Base-by-base conservation (phyloP, 1,140 invertebrate species). In the Temnothorax longispinosus region DNA sequence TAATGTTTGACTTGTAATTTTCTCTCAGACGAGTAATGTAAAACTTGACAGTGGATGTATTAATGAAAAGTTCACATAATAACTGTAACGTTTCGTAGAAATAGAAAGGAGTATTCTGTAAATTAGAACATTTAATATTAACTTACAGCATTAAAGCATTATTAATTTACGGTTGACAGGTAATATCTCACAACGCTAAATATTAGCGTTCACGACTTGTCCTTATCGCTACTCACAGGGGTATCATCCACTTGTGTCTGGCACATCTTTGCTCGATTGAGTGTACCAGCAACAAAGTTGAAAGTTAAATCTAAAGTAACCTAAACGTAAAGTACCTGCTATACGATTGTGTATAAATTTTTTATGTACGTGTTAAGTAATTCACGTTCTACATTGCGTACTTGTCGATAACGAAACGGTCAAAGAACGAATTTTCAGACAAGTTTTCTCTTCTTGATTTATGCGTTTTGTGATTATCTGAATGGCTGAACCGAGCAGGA, bases 161-260 rank as follows among this genome's bases (percentile, higher is more conserved):
- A 69, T 69, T 69, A 27, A 84, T 60, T 74, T 21, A 60, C 80
- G 75, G 32, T 62, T 47, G 41, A 75, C 4, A 27, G 21, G 4
- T 27, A 1, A 38, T n/a, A 81, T 69, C 35, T 71, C 47, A 69
- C 32, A 80, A 80, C 47, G 35, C 47, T 35, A 69, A 38, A 65
- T 38, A 47, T 52, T 35, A 47, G 27, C 32, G 54, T 75, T 50
- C 54, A 44, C 27, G 35, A 58, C 21, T 81, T 13, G 65, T 81
- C 11, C 47, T 80, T 54, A 67, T 80, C 27, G 54, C 1, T 80
- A 65, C 7, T 64, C 13, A 52, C 11, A 13, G 7, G 11, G 6
- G 15, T 80, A 62, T 41, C 11, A 67, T 80, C 11, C 41, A n/a
- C 0, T 75, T 75, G n/a, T 47, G 11, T 50, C 2, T 69, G 41